A percentile compares a stretch with the other conserved stretches of the same genome.
Conservation (phyloP, 2,113 vertebrate species). For the Mus pahari region DNA sequence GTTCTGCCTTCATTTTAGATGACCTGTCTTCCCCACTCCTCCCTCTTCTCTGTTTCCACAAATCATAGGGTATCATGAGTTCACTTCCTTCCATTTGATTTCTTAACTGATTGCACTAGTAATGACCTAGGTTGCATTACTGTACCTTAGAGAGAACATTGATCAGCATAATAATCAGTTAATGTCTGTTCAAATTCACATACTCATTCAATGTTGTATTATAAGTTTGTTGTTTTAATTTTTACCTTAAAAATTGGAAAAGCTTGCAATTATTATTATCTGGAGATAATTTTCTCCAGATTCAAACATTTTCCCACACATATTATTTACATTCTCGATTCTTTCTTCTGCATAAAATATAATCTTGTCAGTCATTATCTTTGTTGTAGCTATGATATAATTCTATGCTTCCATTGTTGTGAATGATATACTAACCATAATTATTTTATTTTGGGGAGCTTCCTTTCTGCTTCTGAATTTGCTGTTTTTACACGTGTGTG, state of each 20-base stretch:
- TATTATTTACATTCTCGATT: not conserved
- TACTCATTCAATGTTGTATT: not conserved
- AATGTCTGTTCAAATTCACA: not conserved
- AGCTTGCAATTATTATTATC: too few relatives aligned
- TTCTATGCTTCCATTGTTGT: not conserved
- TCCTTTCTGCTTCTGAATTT: not conserved
- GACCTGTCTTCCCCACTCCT: not conserved
- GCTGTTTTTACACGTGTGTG: not conserved
- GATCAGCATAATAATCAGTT: not conserved
- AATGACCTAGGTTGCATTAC: not conserved
- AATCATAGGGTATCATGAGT: not conserved
- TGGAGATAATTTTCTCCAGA: not conserved
- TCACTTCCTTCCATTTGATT: not conserved
- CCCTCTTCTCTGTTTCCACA: not conserved
- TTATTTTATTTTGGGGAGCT: not conserved
- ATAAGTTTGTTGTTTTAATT: not conserved
- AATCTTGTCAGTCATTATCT: not conserved
- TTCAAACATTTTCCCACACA: not conserved
- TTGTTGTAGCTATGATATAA: not conserved
- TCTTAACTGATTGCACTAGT: not conserved
- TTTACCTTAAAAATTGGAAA: not conserved
- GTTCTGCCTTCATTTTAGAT: not conserved
- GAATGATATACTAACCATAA: not conserved
- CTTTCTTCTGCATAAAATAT: not conserved
- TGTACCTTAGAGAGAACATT: not conserved